Base-by-base conservation (phyloP, 2,113 vertebrate genomes). In the Pimephales promelas region DNA sequence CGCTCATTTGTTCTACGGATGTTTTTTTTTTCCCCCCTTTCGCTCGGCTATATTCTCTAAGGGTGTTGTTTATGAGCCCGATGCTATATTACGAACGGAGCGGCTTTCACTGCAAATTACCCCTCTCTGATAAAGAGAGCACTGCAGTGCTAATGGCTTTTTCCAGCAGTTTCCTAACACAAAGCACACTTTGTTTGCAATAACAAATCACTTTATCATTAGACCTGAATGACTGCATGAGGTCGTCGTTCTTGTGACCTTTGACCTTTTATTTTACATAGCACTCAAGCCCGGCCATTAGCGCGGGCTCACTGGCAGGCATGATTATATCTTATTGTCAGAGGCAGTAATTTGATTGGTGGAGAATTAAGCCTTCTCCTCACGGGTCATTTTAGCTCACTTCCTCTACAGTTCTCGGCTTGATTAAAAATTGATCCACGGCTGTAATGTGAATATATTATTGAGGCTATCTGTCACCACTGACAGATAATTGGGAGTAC, bases 371-470 rank as follows among this genome's bases (percentile, higher is more conserved):
- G 96, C 95, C 94, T 75, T 90, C 95, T 97, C 94, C 96, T 97
- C 93, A 95, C 95, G 96, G 97, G 96, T 97, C 96, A 97, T 98
- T 98, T 97, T 96, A 97, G 96, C 96, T 97, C 95, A 95, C 96
- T 97, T 95, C 95, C 96, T 97, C 97, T 96, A 97, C 98, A 97
- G 97, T 98, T 98, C 96, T 99, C 95, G 94, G 96, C 97, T 98
- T 98, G 97, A 98, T 99, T 99, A 98, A 99, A 99, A 98, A 98
- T 98, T 99, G 98, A 99, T 99, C 97, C 94, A 96, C 95, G 94
- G 94, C 95, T 93, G 97, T 97, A 96, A 96, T 97, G 96, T 97
- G 97, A 98, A 98, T 99, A 97, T 98, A 97, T 98, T 98, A 98
- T 98, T 99, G 96, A 96, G 95, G 95, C 96, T 95, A 97, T 99